Evolutionary conservation across 2,888 invertebrate species (phyloP), one percentile per base, ranked within the genome.

Genomic region (Tiphia femorata): DNA sequence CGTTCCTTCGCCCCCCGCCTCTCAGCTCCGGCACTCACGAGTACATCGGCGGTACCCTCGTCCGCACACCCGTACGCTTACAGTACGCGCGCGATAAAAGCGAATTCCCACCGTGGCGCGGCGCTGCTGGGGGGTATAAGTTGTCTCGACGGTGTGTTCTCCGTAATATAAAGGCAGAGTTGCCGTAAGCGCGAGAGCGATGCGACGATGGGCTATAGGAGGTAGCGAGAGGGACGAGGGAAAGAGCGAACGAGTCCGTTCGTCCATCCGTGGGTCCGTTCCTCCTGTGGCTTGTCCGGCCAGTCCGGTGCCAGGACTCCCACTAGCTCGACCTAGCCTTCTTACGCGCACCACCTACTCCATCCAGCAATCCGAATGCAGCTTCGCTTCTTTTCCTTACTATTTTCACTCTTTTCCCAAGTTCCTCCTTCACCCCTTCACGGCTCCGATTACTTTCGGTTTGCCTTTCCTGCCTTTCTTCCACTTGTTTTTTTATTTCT

Each of bases 291-390:
- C 53, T 62, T 69, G 67, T 69, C 65, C 67, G 46, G 65, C 42
- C 42, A 59, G 55, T 68, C 61, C 62, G 64, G 41, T 49, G 54
- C 56, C 68, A 54, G 58, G 58, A 59, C 68, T 70, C 67, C 69
- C 70, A 70, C 70, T 64, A 67, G 48, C 42, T 38, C 64, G 43
- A 52, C 67, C 67, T 70, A 70, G 61, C 64, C 61, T 70, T 64
- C 67, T 70, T 64, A 67, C 33, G 41, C 61, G 58, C 68, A n/a
- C 69, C 74, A 70, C 74, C 72, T 72, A 75, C 75, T 71, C 62
- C 69, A 67, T 61, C 73, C 69, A 64, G 70, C 73, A 70, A 76
- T 73, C 67, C 73, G 65, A 74, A 75, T 72, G 76, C 73, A 76
- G 71, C 73, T 67, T n/a, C n/a, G n/a, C 33, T 70, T 66, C 68